Conservation (phyloP, 2,113 vertebrate species). For the Malurus melanocephalus region DNA sequence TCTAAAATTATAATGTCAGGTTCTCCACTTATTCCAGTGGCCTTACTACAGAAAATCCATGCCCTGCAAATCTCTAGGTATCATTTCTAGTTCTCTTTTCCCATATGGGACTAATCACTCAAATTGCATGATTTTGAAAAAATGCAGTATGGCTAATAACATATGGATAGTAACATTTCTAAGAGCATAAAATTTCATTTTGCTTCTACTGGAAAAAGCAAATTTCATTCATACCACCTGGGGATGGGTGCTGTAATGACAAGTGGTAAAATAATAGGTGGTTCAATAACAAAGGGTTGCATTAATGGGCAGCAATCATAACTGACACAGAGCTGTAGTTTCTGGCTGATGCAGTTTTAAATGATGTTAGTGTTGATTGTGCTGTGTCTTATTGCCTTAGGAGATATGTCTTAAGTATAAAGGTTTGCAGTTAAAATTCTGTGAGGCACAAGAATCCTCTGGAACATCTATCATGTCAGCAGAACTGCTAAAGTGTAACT, state of each 20-base stretch:
- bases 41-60: background rate
- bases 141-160: background rate
- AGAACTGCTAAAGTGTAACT: slow-evolving; percentile 43
- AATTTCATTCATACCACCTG: background rate
- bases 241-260: background rate
- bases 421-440: slow-evolving; percentile 44
- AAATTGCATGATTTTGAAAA: slow-evolving; percentile 5
- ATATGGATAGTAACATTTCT: background rate
- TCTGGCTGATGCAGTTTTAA: slow-evolving; percentile 29
- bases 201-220: background rate
- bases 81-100: background rate
- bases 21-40: background rate
- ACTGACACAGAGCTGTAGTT: background rate
- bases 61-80: background rate
- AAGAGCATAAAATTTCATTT: background rate
- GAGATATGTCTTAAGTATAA: slow-evolving; percentile 32
- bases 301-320: slow-evolving; percentile 19
- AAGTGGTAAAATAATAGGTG: slow-evolving; percentile 24
- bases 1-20: background rate
- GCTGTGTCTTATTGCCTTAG: slow-evolving; percentile 24
- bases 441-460: background rate
- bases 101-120: background rate
- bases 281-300: background rate
- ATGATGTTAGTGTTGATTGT: slow-evolving; percentile 44
- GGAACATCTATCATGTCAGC: slow-evolving; percentile 41